phyloP scores from a whole-genome alignment of 2,888 invertebrate species.

The Hipparchia semele region DNA sequence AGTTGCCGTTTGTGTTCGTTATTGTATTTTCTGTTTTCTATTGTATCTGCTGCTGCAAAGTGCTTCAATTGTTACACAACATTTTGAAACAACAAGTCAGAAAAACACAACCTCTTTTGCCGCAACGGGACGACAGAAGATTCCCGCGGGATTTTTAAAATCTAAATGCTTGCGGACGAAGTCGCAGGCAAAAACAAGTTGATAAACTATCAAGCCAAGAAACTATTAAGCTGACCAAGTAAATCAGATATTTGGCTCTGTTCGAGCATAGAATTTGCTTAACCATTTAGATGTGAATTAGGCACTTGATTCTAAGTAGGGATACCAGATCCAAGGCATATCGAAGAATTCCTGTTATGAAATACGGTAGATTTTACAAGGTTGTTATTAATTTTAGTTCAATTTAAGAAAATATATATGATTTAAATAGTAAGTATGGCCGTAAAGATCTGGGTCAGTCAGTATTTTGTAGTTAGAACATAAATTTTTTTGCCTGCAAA shows the following conservation, averaged over 20 bases:
- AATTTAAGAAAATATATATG: no score
- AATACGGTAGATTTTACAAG: background rate
- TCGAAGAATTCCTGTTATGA: background rate
- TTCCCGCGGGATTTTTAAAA: no score
- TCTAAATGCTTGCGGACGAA: no score
- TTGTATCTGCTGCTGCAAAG: background rate
- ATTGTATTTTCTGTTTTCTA: slow-evolving; percentile 8
- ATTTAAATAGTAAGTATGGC: no score
- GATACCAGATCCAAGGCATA: background rate
- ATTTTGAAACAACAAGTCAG: background rate
- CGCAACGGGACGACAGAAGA: no score
- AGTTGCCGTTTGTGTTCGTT: slow-evolving; percentile 12
- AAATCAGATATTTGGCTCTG: slow-evolving; percentile 33
- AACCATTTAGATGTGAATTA: slow-evolving; percentile 33
- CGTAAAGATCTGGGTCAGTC: no score
- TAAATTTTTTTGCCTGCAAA: no score
- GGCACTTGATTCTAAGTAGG: slow-evolving; percentile 27
- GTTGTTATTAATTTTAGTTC: no score
- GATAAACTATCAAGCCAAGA: slow-evolving; percentile 13
- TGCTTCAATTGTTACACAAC: background rate
- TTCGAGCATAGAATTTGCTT: slow-evolving; percentile 15
- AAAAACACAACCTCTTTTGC: no score
- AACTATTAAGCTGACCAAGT: slow-evolving; percentile 22
- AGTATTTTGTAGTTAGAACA: no score
- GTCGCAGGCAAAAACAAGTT: background rate